These are phyloP conservation scores for Gymnoscopelus microlampas DNA, from an alignment of 2,797 vertebrate species.

Conservation along the genomic window DNA sequence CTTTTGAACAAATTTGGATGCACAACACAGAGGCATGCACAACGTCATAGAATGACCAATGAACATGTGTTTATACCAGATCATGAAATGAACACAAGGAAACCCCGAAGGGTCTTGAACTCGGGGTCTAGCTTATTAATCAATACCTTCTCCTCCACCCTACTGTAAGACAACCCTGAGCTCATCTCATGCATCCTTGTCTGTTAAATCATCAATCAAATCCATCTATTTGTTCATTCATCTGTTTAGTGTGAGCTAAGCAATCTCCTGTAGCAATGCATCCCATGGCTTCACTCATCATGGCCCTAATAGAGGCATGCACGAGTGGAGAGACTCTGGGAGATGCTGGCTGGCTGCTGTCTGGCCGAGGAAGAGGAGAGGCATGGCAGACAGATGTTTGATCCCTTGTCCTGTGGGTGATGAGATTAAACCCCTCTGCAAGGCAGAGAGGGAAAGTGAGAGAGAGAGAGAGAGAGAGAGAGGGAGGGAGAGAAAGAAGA, in stretches of 20 bases:
- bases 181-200: background rate
- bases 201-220: constrained; percentile 4
- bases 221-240: background rate
- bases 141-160: no score
- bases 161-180: no score
- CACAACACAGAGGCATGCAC: no score
- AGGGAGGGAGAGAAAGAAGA: constrained; percentile 21
- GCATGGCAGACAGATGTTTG: constrained; percentile 78
- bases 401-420: constrained; percentile 69
- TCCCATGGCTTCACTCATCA: constrained; percentile 60
- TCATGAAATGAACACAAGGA: no score
- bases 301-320: constrained; percentile 53
- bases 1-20: no score
- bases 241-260: constrained; percentile 27
- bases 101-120: no score
- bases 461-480: constrained; percentile 11
- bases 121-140: no score
- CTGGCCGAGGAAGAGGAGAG: constrained; percentile 23
- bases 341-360: constrained; percentile 58
- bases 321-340: constrained; percentile 59
- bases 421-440: constrained; percentile 73
- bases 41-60: no score
- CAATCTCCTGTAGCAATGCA: constrained; percentile 12
- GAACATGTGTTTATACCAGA: no score
- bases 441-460: constrained; percentile 50